Percentiles rank a stretch among this genome's conserved stretches.
These are phyloP conservation scores for Spatula versicolor DNA, from an alignment of 2,797 vertebrate genomes.

Conservation along the genomic window DNA sequence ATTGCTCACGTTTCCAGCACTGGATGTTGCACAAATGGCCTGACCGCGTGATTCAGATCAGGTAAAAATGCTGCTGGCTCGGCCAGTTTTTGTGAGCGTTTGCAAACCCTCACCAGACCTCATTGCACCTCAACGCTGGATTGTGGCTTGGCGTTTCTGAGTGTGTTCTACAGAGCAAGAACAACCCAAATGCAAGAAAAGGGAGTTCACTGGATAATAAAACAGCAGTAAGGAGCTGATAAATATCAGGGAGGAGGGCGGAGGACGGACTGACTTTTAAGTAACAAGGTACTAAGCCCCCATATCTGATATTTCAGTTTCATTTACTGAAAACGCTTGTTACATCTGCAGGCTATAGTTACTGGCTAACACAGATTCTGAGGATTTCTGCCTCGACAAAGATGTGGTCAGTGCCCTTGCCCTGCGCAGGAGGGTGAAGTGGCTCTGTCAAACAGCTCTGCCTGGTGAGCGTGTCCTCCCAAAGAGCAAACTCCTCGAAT, in stretches of 20 bases:
- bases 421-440: constrained; percentile 5
- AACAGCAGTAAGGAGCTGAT: neutral
- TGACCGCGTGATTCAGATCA: neutral
- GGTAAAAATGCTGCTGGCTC: neutral
- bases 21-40: neutral
- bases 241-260: neutral
- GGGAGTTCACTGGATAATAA: neutral
- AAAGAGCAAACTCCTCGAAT: constrained; percentile 62
- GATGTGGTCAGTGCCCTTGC: constrained; percentile 68
- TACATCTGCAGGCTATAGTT: neutral
- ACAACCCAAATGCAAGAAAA: neutral
- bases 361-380: neutral
- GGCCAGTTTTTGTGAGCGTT: neutral
- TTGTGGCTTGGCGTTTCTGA: accelerated
- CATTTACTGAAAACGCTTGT: neutral
- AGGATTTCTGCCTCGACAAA: constrained; percentile 17
- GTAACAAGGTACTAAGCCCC: neutral
- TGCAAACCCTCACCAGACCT: neutral
- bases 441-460: constrained; percentile 77
- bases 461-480: constrained; percentile 61
- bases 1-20: constrained; percentile 26
- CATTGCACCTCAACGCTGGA: neutral
- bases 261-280: neutral
- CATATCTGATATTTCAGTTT: neutral
- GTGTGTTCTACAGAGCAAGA: neutral